Conservation (phyloP, 2,797 vertebrate genomes). For the Pipistrellus pygmaeus region DNA sequence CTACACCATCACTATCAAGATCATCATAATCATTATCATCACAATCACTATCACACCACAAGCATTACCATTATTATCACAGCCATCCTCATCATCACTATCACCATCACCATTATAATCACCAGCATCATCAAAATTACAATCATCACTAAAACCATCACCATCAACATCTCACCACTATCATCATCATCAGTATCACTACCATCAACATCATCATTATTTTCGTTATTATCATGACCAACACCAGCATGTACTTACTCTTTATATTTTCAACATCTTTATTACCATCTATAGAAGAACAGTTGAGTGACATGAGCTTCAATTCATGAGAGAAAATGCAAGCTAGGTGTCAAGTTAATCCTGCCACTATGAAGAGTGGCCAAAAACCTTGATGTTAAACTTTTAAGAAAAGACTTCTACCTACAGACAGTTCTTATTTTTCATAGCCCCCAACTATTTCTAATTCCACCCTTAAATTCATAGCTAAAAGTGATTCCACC, state of each 20-base stretch:
- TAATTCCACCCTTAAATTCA: background rate
- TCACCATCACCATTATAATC: background rate
- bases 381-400: background rate
- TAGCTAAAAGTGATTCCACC: background rate
- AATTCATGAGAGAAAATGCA: background rate
- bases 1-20: background rate
- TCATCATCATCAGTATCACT: accelerated
- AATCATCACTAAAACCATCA: too few relatives aligned
- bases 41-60: background rate
- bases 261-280: too few relatives aligned
- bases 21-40: background rate
- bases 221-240: too few relatives aligned
- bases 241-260: accelerated
- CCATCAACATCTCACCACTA: accelerated
- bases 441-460: background rate
- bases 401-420: background rate
- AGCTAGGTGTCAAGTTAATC: too few relatives aligned
- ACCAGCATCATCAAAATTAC: accelerated
- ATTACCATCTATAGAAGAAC: background rate
- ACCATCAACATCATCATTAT: too few relatives aligned
- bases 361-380: background rate
- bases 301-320: background rate
- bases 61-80: background rate
- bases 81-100: accelerated
- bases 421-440: background rate